phyloP scores from a whole-genome alignment of 1,140 invertebrate species.

The Centruroides vittatus region DNA sequence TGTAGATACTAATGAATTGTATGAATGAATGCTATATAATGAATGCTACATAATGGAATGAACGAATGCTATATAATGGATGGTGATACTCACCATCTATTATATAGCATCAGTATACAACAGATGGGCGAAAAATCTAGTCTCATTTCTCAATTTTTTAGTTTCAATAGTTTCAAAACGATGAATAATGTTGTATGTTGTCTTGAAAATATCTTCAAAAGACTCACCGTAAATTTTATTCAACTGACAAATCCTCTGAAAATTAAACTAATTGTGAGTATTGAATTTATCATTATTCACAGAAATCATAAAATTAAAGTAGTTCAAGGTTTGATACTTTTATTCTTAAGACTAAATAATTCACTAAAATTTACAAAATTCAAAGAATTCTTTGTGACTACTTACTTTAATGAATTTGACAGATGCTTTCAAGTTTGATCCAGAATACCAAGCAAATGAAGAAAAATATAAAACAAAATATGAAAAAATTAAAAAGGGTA shows the following conservation, averaged over 20 bases:
- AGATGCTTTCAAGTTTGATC: conserved; percentile 96
- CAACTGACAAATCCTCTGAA: conserved; percentile 67
- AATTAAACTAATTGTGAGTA: not conserved
- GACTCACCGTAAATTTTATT: conserved; percentile 79
- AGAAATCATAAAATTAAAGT: not conserved
- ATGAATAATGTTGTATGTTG: conserved; percentile 77
- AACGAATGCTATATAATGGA: too few species aligned
- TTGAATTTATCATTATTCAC: not conserved
- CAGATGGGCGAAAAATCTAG: conserved; percentile 94
- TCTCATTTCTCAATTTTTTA: conserved; percentile 93
- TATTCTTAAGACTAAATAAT: too few species aligned
- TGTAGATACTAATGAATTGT: too few species aligned
- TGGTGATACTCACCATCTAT: conserved; percentile 52
- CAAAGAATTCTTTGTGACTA: not conserved
- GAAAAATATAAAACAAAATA: conserved; percentile 91
- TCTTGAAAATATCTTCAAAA: conserved; percentile 90
- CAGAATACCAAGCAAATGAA: conserved; percentile 81
- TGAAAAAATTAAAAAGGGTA: conserved; percentile 74
- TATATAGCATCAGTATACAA: conserved; percentile 92
- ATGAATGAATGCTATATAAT: too few species aligned
- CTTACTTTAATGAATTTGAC: conserved; percentile 23
- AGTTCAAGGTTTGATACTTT: not conserved
- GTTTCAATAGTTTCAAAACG: conserved; percentile 92
- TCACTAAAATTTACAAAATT: not conserved
- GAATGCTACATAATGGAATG: too few species aligned